Conservation (phyloP, 2,113 vertebrate genomes). For the Cynopterus brachyotis region DNA sequence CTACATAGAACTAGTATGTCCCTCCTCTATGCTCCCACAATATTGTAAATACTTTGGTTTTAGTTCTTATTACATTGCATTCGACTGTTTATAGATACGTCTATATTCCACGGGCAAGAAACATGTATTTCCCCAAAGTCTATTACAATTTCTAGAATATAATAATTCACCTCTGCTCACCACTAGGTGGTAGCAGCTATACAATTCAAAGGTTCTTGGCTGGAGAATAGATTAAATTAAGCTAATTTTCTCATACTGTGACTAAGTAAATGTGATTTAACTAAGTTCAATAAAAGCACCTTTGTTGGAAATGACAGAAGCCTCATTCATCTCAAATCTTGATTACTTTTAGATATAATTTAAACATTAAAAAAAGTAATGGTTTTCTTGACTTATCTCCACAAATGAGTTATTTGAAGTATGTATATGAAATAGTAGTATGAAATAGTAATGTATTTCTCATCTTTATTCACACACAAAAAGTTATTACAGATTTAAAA, state of each 20-base stretch:
- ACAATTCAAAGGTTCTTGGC: not conserved
- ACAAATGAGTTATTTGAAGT: not conserved
- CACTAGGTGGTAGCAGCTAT: constrained; percentile 25
- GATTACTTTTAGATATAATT: not conserved
- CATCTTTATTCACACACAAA: not conserved
- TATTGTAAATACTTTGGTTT: not conserved
- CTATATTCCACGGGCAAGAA: constrained; percentile 35
- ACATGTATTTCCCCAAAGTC: not conserved
- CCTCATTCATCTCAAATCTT: not conserved
- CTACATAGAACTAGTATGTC: not conserved
- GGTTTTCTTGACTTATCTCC: not conserved
- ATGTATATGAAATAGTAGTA: not conserved
- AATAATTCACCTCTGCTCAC: not conserved
- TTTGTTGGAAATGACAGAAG: not conserved
- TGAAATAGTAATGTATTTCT: not conserved
- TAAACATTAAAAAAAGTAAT: not conserved
- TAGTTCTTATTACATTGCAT: not conserved
- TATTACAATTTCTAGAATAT: not conserved
- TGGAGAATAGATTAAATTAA: not conserved
- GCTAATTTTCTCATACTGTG: not conserved
- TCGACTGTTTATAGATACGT: not conserved
- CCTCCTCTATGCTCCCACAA: not conserved
- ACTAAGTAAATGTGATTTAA: constrained; percentile 17
- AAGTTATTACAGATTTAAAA: not conserved
- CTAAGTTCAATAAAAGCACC: constrained; percentile 7